Evolutionary conservation across 2,113 vertebrate species (phyloP).

Genomic region (Phrynosoma platyrhinos): DNA sequence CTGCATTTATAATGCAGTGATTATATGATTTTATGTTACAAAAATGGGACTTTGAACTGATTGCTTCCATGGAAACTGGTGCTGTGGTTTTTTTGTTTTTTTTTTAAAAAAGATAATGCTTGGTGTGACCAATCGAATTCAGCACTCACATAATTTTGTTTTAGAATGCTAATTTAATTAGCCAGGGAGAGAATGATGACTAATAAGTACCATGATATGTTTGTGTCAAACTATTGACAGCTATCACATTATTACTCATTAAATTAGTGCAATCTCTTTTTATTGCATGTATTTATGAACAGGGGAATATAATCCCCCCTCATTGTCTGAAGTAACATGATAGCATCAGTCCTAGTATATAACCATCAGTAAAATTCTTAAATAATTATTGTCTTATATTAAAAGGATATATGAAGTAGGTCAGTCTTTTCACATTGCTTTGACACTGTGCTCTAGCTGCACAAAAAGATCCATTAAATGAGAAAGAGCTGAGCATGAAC

Average conservation of each 20-base stretch:
- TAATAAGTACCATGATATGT: background rate
- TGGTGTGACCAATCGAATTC: background rate
- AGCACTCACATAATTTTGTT: background rate
- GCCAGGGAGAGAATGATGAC: conserved; percentile 2
- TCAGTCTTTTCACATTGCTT: background rate
- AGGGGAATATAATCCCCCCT: background rate
- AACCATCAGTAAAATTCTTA: background rate
- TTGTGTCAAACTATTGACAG: conserved; percentile 21
- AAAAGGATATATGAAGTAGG: background rate
- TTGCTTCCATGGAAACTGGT: background rate
- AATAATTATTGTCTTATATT: background rate
- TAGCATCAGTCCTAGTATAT: background rate
- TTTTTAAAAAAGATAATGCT: conserved; percentile 5
- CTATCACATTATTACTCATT: background rate
- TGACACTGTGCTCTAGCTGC: background rate
- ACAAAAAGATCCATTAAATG: background rate
- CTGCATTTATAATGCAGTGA: background rate
- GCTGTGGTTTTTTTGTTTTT: background rate
- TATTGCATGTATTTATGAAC: conserved; percentile 25
- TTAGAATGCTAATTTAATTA: background rate
- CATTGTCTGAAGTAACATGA: background rate
- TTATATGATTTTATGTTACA: fast-evolving
- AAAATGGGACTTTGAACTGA: conserved; percentile 13
- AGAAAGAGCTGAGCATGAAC: background rate
- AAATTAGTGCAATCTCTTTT: conserved; percentile 9